A percentile compares a stretch with the other conserved stretches of the same genome.
phyloP scores from a whole-genome alignment of 1,140 invertebrate species.

The Rhyzopertha dominica region DNA sequence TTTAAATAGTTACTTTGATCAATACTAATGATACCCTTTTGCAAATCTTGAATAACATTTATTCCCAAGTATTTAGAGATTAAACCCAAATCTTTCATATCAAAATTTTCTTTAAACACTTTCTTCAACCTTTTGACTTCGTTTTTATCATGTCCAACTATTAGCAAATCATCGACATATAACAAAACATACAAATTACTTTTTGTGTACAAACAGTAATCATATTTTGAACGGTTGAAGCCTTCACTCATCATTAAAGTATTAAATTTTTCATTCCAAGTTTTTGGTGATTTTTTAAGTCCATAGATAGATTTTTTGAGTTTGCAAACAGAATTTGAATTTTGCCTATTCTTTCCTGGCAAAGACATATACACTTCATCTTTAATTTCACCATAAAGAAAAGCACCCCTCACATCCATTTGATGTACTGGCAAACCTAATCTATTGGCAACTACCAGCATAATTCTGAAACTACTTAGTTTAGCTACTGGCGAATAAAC shows the following conservation, averaged over 20 bases:
- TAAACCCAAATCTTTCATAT: no score
- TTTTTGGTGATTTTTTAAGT: slow-evolving; percentile 21
- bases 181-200: slow-evolving; percentile 22
- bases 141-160: slow-evolving; percentile 23
- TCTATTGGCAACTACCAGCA: slow-evolving; percentile 15
- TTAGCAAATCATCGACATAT: slow-evolving; percentile 32
- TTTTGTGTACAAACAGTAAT: slow-evolving; percentile 30
- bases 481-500: slow-evolving; percentile 27
- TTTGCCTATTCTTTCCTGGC: slow-evolving; percentile 18
- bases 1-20: slow-evolving; percentile 14
- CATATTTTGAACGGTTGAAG: slow-evolving; percentile 19
- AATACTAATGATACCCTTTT: slow-evolving; percentile 4
- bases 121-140: background rate
- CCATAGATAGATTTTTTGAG: slow-evolving; percentile 14
- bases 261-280: slow-evolving; percentile 31
- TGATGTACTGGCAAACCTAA: slow-evolving; percentile 31
- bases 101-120: slow-evolving; percentile 1
- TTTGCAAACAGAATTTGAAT: slow-evolving; percentile 1
- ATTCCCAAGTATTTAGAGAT: slow-evolving; percentile 18
- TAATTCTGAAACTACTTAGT: slow-evolving; percentile 19
- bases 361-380: slow-evolving; percentile 39
- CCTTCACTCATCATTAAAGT: slow-evolving; percentile 18
- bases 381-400: slow-evolving; percentile 41
- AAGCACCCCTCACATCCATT: slow-evolving; percentile 45
- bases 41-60: slow-evolving; percentile 14